Evolutionary conservation across 2,797 vertebrate genomes (phyloP).

Genomic region (Typhlichthys subterraneus): DNA sequence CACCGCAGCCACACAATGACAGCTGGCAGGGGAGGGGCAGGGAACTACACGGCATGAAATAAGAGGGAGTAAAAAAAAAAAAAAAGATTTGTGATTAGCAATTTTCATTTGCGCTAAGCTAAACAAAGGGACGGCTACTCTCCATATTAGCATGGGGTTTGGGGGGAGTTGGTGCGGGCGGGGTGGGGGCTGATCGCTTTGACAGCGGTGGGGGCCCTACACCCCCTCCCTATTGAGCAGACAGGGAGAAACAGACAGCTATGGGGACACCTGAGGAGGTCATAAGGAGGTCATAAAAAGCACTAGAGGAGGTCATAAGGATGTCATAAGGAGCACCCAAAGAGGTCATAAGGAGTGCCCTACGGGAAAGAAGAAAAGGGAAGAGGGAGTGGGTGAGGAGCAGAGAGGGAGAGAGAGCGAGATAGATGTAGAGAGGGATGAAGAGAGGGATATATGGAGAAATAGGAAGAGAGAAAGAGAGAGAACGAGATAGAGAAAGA

Average conservation of each 20-base stretch:
- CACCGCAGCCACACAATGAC: constrained; percentile 94
- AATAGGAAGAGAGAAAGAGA: background rate
- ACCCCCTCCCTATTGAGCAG: too few relatives aligned
- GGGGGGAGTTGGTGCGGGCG: constrained; percentile 42
- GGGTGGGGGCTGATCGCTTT: constrained; percentile 48
- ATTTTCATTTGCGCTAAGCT: constrained; percentile 88
- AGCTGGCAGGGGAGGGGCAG: constrained; percentile 91
- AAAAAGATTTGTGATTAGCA: constrained; percentile 80
- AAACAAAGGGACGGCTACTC: constrained; percentile 81
- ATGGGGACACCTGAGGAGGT: too few relatives aligned
- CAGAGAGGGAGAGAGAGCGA: too few relatives aligned
- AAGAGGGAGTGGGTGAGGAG: background rate
- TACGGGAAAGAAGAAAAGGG: background rate
- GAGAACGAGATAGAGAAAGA: background rate
- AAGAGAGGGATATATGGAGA: background rate
- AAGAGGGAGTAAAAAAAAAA: constrained; percentile 88
- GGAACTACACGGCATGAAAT: constrained; percentile 92
- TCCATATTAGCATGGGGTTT: constrained; percentile 77
- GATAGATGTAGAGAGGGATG: background rate
- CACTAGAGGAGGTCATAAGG: too few relatives aligned
- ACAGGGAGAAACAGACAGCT: background rate
- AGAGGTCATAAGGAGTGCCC: too few relatives aligned
- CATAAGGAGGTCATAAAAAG: too few relatives aligned
- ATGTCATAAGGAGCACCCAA: too few relatives aligned
- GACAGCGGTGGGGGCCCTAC: constrained; percentile 53